Percentiles rank a stretch among this genome's conserved stretches.
phyloP scores from a whole-genome alignment of 2,113 vertebrate genomes.

The Hippocampus zosterae region DNA sequence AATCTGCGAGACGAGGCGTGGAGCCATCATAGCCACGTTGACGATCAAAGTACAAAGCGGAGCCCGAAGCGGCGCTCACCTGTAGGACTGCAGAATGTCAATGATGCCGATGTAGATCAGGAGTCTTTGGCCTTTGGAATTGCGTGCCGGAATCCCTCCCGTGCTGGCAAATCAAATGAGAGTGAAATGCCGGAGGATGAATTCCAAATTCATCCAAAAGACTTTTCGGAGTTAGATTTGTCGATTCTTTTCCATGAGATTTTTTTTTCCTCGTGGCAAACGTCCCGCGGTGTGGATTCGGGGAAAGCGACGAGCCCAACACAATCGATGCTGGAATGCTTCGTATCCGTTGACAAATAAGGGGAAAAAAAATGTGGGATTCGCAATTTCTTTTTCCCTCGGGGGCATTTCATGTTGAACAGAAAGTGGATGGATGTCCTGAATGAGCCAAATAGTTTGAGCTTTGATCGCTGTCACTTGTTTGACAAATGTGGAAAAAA shows the following conservation, averaged over 20 bases:
- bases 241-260: neutral
- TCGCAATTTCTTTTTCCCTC: too few species aligned
- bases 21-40: neutral
- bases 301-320: too few species aligned
- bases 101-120: constrained; percentile 93
- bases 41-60: neutral
- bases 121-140: constrained; percentile 80
- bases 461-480: too few species aligned
- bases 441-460: too few species aligned
- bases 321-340: too few species aligned
- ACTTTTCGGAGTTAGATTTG: neutral
- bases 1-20: constrained; percentile 70
- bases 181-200: neutral
- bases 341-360: too few species aligned
- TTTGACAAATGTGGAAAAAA: too few species aligned
- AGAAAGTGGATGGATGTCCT: too few species aligned
- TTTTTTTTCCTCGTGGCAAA: neutral
- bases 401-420: too few species aligned
- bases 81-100: constrained; percentile 92
- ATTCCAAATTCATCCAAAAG: neutral
- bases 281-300: too few species aligned
- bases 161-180: constrained; percentile 70
- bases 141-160: constrained; percentile 89
- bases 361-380: too few species aligned
- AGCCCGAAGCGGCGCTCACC: constrained; percentile 61